phyloP scores from a whole-genome alignment of 2,888 invertebrate genomes.

The Lacanobia wlatinum region DNA sequence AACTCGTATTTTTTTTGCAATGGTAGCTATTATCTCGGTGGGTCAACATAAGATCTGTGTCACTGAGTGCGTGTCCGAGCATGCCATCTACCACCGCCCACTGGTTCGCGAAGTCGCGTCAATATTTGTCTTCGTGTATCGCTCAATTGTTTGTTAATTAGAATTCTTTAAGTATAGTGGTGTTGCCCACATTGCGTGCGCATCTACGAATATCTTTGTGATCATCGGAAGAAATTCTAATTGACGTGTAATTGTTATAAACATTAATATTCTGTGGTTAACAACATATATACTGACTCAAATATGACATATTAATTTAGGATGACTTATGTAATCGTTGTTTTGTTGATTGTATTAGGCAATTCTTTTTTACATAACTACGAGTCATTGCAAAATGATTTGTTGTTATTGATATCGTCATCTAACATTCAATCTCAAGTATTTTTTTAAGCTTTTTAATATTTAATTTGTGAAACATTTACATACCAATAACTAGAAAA shows the following conservation, averaged over 20 bases:
- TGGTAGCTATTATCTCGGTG: constrained; percentile 68
- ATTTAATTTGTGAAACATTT: neutral
- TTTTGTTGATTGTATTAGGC: constrained; percentile 30
- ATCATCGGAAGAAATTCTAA: constrained; percentile 28
- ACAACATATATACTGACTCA: neutral
- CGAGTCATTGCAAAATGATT: constrained; percentile 18
- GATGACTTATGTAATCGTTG: constrained; percentile 28
- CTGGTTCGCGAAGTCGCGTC: constrained; percentile 33
- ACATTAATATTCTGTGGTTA: constrained; percentile 1
- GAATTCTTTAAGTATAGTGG: constrained; percentile 26
- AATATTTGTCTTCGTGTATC: constrained; percentile 46
- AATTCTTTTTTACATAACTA: constrained; percentile 36
- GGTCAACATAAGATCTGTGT: constrained; percentile 72
- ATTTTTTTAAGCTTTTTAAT: neutral
- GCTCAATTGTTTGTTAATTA: constrained; percentile 43
- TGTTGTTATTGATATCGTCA: constrained; percentile 25
- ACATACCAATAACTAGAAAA: neutral
- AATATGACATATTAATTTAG: neutral
- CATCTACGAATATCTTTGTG: constrained; percentile 13
- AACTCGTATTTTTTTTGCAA: constrained; percentile 66
- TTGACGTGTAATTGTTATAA: constrained; percentile 9
- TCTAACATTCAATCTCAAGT: constrained; percentile 27
- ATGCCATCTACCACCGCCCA: constrained; percentile 43
- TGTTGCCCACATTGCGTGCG: constrained; percentile 11
- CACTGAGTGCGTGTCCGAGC: constrained; percentile 63